Percentiles rank a stretch among this genome's conserved stretches.
These are phyloP conservation scores for Rostratula benghalensis DNA, from an alignment of 2,113 vertebrate species.

Conservation along the genomic window DNA sequence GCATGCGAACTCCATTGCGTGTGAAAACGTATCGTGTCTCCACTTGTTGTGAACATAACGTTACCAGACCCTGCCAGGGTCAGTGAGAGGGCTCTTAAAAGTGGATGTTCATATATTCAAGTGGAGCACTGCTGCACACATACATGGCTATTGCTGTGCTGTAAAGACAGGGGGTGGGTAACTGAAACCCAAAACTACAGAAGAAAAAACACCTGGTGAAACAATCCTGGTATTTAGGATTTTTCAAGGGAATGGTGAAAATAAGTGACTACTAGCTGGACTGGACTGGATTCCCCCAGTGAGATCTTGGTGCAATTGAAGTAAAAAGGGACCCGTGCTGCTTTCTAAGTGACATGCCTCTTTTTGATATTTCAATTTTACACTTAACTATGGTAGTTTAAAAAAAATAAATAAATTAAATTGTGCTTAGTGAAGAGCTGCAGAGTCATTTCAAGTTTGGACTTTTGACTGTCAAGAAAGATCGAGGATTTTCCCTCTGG, in stretches of 20 bases:
- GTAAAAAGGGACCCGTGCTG: neutral
- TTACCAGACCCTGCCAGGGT: neutral
- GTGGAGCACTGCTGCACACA: neutral
- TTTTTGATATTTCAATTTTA: neutral
- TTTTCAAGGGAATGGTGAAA: neutral
- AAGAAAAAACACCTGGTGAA: neutral
- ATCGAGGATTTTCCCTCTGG: neutral
- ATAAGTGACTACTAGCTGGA: neutral
- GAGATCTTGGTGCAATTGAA: neutral
- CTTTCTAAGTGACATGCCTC: neutral
- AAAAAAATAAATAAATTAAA: neutral
- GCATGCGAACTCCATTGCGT: neutral
- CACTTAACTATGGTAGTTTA: neutral
- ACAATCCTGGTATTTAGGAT: neutral
- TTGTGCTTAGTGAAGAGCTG: neutral
- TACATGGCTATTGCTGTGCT: neutral
- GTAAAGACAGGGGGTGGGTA: neutral
- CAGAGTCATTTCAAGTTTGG: neutral
- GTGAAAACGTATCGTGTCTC: neutral
- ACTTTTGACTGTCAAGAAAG: neutral
- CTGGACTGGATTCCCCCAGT: neutral
- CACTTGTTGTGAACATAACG: neutral
- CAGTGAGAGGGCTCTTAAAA: neutral
- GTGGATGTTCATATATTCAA: neutral
- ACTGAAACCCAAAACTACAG: neutral